Base-by-base conservation (phyloP, 1,140 invertebrate genomes). In the Drosophila arizonae region DNA sequence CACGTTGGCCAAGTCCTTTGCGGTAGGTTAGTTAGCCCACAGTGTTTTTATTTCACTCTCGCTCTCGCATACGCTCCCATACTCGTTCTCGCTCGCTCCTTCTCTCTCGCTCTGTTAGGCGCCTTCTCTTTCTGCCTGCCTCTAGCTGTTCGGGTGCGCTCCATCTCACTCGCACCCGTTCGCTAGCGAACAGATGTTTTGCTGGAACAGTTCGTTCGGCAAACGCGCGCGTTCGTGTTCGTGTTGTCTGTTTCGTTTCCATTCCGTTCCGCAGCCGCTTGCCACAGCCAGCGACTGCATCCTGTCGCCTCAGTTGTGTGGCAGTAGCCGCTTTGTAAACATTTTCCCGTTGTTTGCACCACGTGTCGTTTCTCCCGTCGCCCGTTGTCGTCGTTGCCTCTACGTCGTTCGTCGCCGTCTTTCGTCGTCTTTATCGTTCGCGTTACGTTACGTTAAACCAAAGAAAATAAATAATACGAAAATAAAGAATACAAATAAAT, bases 251-350 rank as follows among this genome's bases (percentile, higher is more conserved):
- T 75, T 87, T 41, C 79, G 2, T 52, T 79, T 73, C 74, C 82
- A 81, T 70, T 63, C 71, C 75, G 72, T 86, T 79, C 72, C 82
- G 52, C 67, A 55, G 69, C 55, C 60, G 81, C 58, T 65, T 66
- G 64, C 65, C 43, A 15, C 43, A 11, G 48, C 48, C 50, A 56
- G 69, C 64, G 67, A 68, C 48, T 72, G 81, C 81, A 86, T 86
- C 81, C 78, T 81, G 81, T 78, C 71, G 66, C 55, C 61, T 86
- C 82, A 86, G 81, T 86, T 87, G 82, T 82, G 81, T 81, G 82
- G 82, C 81, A 87, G 79, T 76, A 87, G 81, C 82, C 82, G 82
- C 79, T 86, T 86, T 87, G 82, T 82, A 82, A 81, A 86, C 81
- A 86, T 71, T 74, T 64, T 74, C 65, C 48, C 81, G 80, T 76